Base-by-base conservation (phyloP, 2,113 vertebrate genomes). In the Melanostigma gelatinosum region DNA sequence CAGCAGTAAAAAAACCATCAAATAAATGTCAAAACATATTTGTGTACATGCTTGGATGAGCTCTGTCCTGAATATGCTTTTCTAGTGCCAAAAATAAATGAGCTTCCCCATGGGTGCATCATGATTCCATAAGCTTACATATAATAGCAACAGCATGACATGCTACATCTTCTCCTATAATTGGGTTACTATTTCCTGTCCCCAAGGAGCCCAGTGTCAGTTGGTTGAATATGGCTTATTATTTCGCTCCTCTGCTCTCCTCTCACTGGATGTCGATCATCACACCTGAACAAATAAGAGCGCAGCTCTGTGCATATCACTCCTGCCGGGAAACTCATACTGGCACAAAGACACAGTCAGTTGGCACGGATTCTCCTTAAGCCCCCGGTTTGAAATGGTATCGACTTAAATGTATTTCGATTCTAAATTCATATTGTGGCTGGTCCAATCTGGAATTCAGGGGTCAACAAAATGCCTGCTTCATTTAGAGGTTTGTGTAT, bases 261-360 rank as follows among this genome's bases (percentile, higher is more conserved):
- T 82, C 64, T 68, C 72, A 57, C 76, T 87, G 75, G 73, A 85
- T 82, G 79, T 84, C 88, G 76, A 81, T 89, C 86, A 82, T 61
- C 32, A 77, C 84, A 91, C 88, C 90, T 90, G 85, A 88, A 79
- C 73, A 86, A 88, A 91, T 84, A 87, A 77, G 65, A 84, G 78
- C 50, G 42, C 40, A 76, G 75, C 82, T 81, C 79, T 73, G 71
- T 75, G 76, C 67, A 79, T 69, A 70, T 71, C 62, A 75, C 72
- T 79, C 60, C 72, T 85, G 63, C 68, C 1, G 46, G 76, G 68
- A 88, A 89, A 65, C 77, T 66, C 68, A 29, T 6, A 61, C 68
- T 79, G 75, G 65, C 72, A 84, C 73, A 77, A 6, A 86, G 74
- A 77, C 66, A 62, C 57, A 83, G 80, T 72, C 79, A 84, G 88